Percentiles rank a stretch among this genome's conserved stretches.
Conservation (phyloP, 2,797 vertebrate genomes). For the Adelosebastes latens region DNA sequence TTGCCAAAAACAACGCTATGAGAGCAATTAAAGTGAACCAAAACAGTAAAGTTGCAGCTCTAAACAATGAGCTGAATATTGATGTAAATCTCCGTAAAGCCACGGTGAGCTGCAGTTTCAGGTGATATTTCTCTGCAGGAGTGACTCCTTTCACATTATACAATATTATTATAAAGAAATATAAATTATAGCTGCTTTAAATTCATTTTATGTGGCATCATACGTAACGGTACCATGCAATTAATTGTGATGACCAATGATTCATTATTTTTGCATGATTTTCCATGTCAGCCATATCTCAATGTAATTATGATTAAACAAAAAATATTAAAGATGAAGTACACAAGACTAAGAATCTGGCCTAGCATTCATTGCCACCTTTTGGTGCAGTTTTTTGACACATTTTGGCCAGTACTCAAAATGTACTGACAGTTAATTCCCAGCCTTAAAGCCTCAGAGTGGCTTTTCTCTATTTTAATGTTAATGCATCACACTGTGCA, state of each 20-base stretch:
- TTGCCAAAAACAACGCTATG: neutral
- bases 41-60: neutral
- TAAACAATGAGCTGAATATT: neutral
- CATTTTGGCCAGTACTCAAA: neutral
- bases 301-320: neutral
- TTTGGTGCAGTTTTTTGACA: neutral
- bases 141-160: neutral
- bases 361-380: neutral
- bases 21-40: neutral
- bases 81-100: neutral
- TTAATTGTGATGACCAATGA: too few species aligned
- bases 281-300: neutral
- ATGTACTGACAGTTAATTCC: neutral
- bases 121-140: neutral
- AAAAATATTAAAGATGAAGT: neutral
- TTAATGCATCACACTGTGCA: conserved; percentile 31
- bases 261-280: neutral
- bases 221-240: too few species aligned
- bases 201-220: neutral
- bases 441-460: neutral
- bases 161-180: neutral
- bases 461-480: conserved; percentile 16
- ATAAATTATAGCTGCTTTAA: neutral
- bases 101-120: neutral
- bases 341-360: neutral